Evolutionary conservation across 2,888 invertebrate genomes (phyloP).

Genomic region (Autographa gamma): DNA sequence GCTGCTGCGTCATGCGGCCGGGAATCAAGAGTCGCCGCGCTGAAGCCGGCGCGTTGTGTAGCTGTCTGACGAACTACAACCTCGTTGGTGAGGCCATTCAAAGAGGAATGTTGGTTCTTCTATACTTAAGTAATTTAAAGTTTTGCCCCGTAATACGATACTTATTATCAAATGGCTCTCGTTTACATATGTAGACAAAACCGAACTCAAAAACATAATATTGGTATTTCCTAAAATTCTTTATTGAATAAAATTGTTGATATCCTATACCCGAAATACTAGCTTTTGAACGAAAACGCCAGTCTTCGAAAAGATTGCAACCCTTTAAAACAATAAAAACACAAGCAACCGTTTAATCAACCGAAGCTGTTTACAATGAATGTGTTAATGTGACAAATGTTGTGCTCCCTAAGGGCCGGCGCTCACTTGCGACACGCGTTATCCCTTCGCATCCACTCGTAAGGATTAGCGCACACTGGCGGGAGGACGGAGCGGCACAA

Average conservation of each 20-base stretch:
- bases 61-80: constrained; percentile 20
- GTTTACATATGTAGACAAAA: too few species aligned
- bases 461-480: constrained; percentile 53
- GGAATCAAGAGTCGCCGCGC: constrained; percentile 7
- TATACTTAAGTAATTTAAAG: too few species aligned
- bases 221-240: too few species aligned
- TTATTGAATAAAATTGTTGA: background rate
- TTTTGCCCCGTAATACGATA: too few species aligned
- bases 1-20: background rate
- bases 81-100: constrained; percentile 17
- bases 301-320: background rate
- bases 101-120: constrained; percentile 22
- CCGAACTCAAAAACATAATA: background rate
- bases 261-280: background rate
- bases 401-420: constrained; percentile 44
- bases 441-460: constrained; percentile 56
- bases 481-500: constrained; percentile 39
- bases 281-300: background rate
- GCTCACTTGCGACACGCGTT: constrained; percentile 48
- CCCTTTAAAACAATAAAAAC: constrained; percentile 10
- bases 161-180: too few species aligned
- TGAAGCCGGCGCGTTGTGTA: constrained; percentile 27
- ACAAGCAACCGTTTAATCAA: constrained; percentile 50
- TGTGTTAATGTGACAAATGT: constrained; percentile 56
- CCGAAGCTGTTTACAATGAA: constrained; percentile 56